Conservation (phyloP, 2,888 invertebrate species). For the Branchipolynoe longqiensis region DNA sequence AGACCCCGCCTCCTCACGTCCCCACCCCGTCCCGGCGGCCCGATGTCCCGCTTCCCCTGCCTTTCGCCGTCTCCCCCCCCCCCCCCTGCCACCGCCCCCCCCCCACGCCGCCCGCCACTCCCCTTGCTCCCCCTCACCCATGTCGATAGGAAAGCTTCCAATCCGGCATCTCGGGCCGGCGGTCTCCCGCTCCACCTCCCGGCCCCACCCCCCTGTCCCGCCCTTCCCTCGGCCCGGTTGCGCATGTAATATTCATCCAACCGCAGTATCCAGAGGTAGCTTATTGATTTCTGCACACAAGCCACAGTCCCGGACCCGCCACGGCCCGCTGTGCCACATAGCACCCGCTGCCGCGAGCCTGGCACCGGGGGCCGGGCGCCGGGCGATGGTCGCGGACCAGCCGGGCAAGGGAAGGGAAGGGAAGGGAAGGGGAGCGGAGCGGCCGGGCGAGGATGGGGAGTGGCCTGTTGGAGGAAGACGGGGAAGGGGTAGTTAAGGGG, state of each 20-base stretch:
- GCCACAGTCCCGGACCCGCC: background rate
- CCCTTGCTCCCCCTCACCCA: too few relatives aligned
- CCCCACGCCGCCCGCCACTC: background rate
- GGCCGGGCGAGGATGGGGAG: background rate
- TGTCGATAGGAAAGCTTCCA: constrained; percentile 21
- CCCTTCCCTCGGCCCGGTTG: background rate
- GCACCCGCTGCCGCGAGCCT: background rate
- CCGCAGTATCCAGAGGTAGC: constrained; percentile 26
- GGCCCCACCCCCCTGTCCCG: background rate
- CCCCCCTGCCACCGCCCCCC: background rate
- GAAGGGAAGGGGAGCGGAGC: background rate
- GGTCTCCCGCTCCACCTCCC: too few relatives aligned
- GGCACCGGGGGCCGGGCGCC: background rate
- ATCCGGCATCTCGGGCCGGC: constrained; percentile 6
- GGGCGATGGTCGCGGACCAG: background rate
- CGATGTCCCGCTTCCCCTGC: background rate
- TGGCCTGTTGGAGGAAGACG: background rate
- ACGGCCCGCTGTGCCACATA: constrained; percentile 25
- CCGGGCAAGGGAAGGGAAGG: background rate
- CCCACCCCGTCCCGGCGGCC: background rate
- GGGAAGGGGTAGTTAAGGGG: background rate
- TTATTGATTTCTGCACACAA: constrained; percentile 19
- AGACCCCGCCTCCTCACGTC: too few relatives aligned
- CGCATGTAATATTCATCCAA: constrained; percentile 24
- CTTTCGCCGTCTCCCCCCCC: background rate